Conservation (phyloP, 2,797 vertebrate species). For the Lateolabrax maculatus region DNA sequence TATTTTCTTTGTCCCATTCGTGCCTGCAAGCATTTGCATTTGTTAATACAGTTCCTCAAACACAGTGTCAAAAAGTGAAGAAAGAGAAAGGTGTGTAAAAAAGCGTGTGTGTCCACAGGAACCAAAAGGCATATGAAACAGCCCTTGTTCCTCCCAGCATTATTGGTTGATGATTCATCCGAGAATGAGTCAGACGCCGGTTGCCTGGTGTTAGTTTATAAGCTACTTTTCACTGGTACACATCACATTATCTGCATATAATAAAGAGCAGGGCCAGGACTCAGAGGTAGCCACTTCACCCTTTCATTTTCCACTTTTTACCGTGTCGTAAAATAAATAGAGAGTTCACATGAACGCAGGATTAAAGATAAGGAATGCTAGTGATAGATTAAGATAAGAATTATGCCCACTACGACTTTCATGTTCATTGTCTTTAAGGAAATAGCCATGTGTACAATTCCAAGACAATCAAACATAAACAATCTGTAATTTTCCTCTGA, state of each 20-base stretch:
- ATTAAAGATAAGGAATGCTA: not conserved
- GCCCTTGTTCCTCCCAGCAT: conserved; percentile 44
- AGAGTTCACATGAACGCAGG: not conserved
- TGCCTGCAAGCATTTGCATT: conserved; percentile 24
- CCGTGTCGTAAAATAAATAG: not conserved
- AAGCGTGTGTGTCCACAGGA: conserved; percentile 12
- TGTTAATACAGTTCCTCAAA: conserved; percentile 34
- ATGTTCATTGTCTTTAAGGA: not conserved
- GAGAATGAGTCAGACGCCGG: conserved; percentile 43
- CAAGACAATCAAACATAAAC: conserved; percentile 1
- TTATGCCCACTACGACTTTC: not conserved
- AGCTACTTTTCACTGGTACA: not conserved
- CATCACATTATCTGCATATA: conserved; percentile 15
- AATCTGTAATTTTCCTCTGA: not conserved
- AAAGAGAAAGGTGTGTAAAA: not conserved
- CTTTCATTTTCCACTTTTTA: conserved; percentile 8
- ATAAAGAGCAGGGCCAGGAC: not conserved
- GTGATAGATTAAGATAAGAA: not conserved
- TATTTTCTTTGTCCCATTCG: conserved; percentile 23
- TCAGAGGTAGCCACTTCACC: not conserved
- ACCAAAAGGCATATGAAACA: conserved; percentile 21
- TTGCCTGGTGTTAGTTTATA: conserved; percentile 4
- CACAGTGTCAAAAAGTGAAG: not conserved
- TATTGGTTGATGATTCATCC: conserved; percentile 62
- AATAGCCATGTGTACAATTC: not conserved